Evolutionary conservation across 2,113 vertebrate genomes (phyloP).

Genomic region (Taxidea taxus): DNA sequence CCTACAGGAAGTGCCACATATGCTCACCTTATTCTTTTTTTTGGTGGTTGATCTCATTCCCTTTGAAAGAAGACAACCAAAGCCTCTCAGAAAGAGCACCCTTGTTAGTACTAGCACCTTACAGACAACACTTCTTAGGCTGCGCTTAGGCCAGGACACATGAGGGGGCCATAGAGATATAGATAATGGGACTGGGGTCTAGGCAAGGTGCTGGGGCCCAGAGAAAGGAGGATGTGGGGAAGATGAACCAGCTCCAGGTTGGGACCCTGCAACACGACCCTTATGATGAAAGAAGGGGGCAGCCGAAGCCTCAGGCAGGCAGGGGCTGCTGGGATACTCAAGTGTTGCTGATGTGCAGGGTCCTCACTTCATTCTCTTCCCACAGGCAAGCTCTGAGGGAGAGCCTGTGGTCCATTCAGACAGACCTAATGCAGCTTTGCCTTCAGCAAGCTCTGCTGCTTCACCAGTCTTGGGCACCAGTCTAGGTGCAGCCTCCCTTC

Average conservation of each 20-base stretch:
- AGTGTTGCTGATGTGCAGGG: not conserved
- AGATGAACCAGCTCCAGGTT: too few relatives aligned
- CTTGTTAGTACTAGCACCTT: fast-evolving
- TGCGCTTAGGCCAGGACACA: not conserved
- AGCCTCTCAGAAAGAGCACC: not conserved
- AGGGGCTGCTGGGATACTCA: not conserved
- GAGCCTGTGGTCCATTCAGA: not conserved
- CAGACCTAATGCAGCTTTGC: not conserved
- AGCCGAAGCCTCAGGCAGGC: not conserved
- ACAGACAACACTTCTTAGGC: fast-evolving
- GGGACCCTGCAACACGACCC: not conserved
- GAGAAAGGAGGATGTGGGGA: fast-evolving
- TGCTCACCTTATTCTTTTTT: slow-evolving; percentile 90
- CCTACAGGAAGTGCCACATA: fast-evolving
- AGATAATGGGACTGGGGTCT: too few relatives aligned
- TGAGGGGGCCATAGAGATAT: fast-evolving
- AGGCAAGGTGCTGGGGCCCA: not conserved
- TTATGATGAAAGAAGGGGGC: not conserved
- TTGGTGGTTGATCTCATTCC: slow-evolving; percentile 91
- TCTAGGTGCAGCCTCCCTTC: too few relatives aligned
- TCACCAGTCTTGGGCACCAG: too few relatives aligned
- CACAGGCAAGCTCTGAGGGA: too few relatives aligned
- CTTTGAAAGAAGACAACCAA: slow-evolving; percentile 75
- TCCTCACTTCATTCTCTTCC: not conserved
- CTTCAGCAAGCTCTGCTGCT: too few relatives aligned